Percentiles rank a stretch among this genome's conserved stretches.
Evolutionary conservation across 2,113 vertebrate genomes (phyloP).

Genomic region (Syngnathus scovelli): DNA sequence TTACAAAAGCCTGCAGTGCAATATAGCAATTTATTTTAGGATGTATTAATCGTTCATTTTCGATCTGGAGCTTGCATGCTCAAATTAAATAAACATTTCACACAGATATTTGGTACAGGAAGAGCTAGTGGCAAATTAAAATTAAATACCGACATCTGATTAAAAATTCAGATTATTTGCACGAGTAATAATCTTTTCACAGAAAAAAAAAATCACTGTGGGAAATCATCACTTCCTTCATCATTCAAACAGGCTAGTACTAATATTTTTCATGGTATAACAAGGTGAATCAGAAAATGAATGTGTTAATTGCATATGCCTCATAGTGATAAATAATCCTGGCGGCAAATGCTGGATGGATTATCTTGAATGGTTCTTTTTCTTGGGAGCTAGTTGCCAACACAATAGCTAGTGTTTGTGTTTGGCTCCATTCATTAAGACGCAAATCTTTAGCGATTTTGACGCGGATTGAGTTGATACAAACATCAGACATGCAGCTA

Average conservation of each 20-base stretch:
- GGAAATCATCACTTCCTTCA: background rate
- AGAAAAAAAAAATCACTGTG: background rate
- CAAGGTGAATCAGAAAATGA: background rate
- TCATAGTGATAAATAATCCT: background rate
- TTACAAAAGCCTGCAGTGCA: background rate
- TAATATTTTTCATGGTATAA: background rate
- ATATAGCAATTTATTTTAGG: conserved; percentile 14
- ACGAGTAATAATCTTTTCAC: background rate
- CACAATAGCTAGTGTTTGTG: too few relatives aligned
- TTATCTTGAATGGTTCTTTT: too few relatives aligned
- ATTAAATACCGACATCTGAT: background rate
- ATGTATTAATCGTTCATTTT: conserved; percentile 10
- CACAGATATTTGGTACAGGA: conserved; percentile 11
- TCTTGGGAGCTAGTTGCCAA: too few relatives aligned
- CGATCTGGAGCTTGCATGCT: conserved; percentile 9
- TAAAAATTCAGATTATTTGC: background rate
- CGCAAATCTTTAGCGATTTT: too few relatives aligned
- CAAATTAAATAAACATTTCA: conserved; percentile 39
- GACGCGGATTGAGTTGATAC: too few relatives aligned
- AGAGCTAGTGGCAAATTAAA: conserved; percentile 7
- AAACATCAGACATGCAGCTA: too few relatives aligned
- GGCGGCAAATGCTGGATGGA: too few relatives aligned
- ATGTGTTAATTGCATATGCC: background rate
- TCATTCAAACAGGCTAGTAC: background rate
- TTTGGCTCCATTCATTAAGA: too few relatives aligned